Base-by-base conservation (phyloP, 1,140 invertebrate species). In the Bradysia coprophila region DNA sequence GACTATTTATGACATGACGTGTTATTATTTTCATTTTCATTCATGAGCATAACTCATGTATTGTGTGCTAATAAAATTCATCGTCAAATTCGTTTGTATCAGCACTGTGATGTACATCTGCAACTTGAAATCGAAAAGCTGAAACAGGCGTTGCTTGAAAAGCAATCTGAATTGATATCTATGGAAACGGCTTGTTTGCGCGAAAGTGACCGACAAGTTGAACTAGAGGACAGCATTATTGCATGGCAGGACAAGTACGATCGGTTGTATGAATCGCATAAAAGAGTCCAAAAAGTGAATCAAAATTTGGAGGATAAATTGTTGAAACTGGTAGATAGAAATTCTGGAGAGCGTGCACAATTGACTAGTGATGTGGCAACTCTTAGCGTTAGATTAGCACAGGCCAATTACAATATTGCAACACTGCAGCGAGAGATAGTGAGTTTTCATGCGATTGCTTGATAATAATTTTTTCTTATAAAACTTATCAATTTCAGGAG, bases 281-380 rank as follows among this genome's bases (percentile, higher is more conserved):
- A 90, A 57, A 78, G 88, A 52, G 75, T 96, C 28, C 90, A 95
- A 60, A 91, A 86, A 64, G 79, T 95, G 21, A 97, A 97, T 64
- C 89, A 95, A 67, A 84, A 80, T 51, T 68, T 96, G 47, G 91
- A 96, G 65, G 91, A 96, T 57, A 95, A 95, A 59, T 64, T 96
- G 38, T 66, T 96, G 38, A 85, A 81, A 64, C 76, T 95, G 55
- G 91, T 93, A 15, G 88, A 93, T 63, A 79, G 86, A 55, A 90
- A 84, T 69, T 87, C 94, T 62, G 80, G 78, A 45, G 90, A 96
- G 56, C 91, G 93, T 62, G 77, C 72, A 52, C 73, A 76, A 48
- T 68, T 95, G 45, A 87, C 86, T 8, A 78, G 79, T 62, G 88
- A 95, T 63, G 75, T 93, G 52, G 78, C 84, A 21, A 80, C 78